Evolutionary conservation across 1,140 invertebrate species (phyloP).

Genomic region (Drosophila truncata): DNA sequence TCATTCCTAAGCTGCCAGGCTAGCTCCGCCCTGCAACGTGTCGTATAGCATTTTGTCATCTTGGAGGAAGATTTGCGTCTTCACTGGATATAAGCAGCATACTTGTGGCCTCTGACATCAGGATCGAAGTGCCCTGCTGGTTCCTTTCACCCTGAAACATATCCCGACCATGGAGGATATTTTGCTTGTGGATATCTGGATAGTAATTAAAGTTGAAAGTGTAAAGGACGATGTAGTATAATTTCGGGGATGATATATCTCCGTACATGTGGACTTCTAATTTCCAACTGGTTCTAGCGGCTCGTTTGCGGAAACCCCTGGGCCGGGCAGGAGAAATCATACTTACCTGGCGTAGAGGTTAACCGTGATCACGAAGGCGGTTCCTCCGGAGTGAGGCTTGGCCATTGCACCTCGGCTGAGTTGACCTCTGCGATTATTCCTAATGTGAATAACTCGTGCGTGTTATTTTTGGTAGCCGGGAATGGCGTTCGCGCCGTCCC

Average conservation of each 20-base stretch:
- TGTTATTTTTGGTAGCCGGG: slow-evolving; percentile 85
- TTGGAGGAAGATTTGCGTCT: too few species aligned
- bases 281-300: slow-evolving; percentile 1
- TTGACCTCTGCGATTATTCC: slow-evolving; percentile 85
- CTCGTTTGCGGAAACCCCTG: background rate
- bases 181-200: too few species aligned
- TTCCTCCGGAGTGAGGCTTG: slow-evolving; percentile 86
- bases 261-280: background rate
- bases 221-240: background rate
- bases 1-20: too few species aligned
- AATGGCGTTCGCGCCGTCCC: slow-evolving; percentile 85
- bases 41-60: too few species aligned
- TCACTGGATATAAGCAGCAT: too few species aligned
- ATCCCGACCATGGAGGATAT: too few species aligned
- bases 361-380: slow-evolving; percentile 89
- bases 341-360: slow-evolving; percentile 87
- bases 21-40: background rate
- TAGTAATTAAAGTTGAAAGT: background rate
- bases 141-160: too few species aligned
- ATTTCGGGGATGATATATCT: slow-evolving; percentile 23
- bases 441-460: slow-evolving; percentile 85
- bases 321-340: slow-evolving; percentile 69
- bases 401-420: slow-evolving; percentile 69
- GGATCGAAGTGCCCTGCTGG: too few species aligned
- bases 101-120: too few species aligned